Conservation (phyloP, 2,888 invertebrate genomes). For the Macaria liturata region DNA sequence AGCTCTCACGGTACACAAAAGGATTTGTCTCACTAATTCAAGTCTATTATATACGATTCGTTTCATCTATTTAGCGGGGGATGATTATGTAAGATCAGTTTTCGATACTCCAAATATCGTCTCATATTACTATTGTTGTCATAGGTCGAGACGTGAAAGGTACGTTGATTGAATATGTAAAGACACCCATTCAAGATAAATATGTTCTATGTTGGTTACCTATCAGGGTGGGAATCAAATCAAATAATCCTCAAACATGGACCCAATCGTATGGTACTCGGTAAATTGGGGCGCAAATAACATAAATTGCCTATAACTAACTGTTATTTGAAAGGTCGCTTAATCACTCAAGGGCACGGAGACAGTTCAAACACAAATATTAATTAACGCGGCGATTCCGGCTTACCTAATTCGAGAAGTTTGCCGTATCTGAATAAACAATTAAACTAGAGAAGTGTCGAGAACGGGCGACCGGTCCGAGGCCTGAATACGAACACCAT, state of each 20-base stretch:
- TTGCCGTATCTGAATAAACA: slow-evolving; percentile 76
- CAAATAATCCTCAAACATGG: slow-evolving; percentile 46
- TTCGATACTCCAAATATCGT: slow-evolving; percentile 74
- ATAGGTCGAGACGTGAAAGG: slow-evolving; percentile 25
- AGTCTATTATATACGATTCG: slow-evolving; percentile 76
- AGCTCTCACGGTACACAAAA: slow-evolving; percentile 53
- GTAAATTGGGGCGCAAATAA: slow-evolving; percentile 63
- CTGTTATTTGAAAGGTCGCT: slow-evolving; percentile 73
- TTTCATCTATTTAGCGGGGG: slow-evolving; percentile 68
- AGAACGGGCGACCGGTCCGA: slow-evolving; percentile 37
- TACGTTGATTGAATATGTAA: too few species aligned
- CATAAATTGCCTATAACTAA: slow-evolving; percentile 67
- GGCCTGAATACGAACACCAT: slow-evolving; percentile 25
- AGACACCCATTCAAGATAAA: too few species aligned
- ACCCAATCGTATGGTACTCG: slow-evolving; percentile 36
- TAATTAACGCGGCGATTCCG: slow-evolving; percentile 78
- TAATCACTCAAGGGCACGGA: slow-evolving; percentile 76
- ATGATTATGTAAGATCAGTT: slow-evolving; percentile 67
- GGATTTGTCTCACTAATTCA: slow-evolving; percentile 73
- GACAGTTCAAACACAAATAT: slow-evolving; percentile 80
- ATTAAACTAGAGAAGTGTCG: slow-evolving; percentile 69
- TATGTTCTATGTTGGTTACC: too few species aligned
- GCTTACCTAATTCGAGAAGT: slow-evolving; percentile 77
- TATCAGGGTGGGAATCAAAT: slow-evolving; percentile 19
- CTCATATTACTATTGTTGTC: slow-evolving; percentile 70